Evolutionary conservation across 2,888 invertebrate species (phyloP).

Genomic region (Phaedon cochleariae): DNA sequence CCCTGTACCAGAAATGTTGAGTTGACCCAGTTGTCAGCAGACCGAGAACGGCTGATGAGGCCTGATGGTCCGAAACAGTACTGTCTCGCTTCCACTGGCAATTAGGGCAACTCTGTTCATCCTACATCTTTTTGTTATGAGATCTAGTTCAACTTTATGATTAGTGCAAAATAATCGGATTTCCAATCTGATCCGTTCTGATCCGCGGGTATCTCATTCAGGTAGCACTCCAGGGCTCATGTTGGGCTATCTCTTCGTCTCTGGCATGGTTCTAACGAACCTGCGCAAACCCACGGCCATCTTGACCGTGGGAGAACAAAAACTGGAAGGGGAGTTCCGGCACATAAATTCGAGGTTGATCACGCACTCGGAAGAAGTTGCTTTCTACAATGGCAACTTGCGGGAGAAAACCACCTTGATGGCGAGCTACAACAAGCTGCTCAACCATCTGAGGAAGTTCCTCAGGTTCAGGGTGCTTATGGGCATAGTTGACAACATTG

Average conservation of each 20-base stretch:
- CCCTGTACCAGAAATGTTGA: no score
- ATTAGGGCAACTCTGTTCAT: no score
- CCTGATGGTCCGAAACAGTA: no score
- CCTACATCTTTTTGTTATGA: no score
- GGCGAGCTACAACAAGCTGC: slow-evolving; percentile 88
- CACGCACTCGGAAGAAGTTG: slow-evolving; percentile 95
- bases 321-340: slow-evolving; percentile 97
- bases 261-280: slow-evolving; percentile 87
- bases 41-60: no score
- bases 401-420: slow-evolving; percentile 89
- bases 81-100: no score
- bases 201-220: not conserved
- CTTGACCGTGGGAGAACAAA: slow-evolving; percentile 91
- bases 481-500: slow-evolving; percentile 95
- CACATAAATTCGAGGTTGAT: slow-evolving; percentile 96
- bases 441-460: slow-evolving; percentile 84
- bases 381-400: slow-evolving; percentile 82
- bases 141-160: not conserved
- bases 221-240: slow-evolving; percentile 82
- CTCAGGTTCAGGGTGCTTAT: slow-evolving; percentile 89
- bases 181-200: no score
- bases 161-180: not conserved
- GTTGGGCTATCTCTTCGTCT: slow-evolving; percentile 86
- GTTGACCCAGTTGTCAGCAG: no score
- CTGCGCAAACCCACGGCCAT: slow-evolving; percentile 85